Evolutionary conservation across 2,888 invertebrate species (phyloP).

Genomic region (Macrophya annulata): DNA sequence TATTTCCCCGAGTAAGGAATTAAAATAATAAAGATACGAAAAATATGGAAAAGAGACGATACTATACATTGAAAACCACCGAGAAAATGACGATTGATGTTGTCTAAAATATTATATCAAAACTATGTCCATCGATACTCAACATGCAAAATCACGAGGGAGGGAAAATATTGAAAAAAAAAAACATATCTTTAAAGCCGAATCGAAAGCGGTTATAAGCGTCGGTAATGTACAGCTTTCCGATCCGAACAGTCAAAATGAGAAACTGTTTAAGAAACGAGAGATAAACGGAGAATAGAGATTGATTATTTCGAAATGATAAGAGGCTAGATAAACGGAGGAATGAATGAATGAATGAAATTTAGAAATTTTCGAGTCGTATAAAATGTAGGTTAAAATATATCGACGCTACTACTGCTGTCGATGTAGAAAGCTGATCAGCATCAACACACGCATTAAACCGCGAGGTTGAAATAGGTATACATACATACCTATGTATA

Average conservation of each 20-base stretch:
- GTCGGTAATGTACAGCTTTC: not conserved
- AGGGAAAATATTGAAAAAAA: not conserved
- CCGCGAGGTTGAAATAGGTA: not conserved
- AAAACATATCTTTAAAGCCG: not conserved
- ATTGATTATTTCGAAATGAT: constrained; percentile 3
- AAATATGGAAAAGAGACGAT: not conserved
- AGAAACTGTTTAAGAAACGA: not conserved
- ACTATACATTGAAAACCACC: not conserved
- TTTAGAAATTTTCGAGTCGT: not conserved
- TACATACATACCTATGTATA: not conserved
- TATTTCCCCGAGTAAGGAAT: not conserved
- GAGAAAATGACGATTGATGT: not conserved
- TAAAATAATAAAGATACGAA: not conserved
- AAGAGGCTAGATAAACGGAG: not conserved
- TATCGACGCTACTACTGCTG: constrained; percentile 11
- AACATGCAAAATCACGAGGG: not conserved
- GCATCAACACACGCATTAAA: not conserved
- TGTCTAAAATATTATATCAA: not conserved
- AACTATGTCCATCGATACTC: not conserved
- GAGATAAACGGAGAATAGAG: not conserved
- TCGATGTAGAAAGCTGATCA: not conserved
- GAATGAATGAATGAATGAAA: not conserved
- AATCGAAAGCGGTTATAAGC: constrained; percentile 34
- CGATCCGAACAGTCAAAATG: not conserved
- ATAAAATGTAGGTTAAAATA: constrained; percentile 20